Evolutionary conservation across 2,888 invertebrate genomes (phyloP).

Genomic region (Escarpia spicata): DNA sequence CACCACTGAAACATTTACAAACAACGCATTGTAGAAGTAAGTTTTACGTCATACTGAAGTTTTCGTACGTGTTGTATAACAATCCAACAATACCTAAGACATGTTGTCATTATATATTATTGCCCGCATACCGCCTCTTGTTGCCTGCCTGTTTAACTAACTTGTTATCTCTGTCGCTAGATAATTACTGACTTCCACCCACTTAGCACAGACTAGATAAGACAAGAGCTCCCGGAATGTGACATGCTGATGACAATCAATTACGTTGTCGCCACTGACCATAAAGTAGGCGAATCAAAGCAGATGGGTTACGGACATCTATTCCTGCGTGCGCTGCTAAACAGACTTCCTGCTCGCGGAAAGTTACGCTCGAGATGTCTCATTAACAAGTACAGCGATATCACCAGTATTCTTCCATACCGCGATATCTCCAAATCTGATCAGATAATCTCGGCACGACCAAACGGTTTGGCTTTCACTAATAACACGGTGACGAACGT

Average conservation of each 20-base stretch:
- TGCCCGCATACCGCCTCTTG: neutral
- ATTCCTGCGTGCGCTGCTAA: neutral
- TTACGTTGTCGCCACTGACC: neutral
- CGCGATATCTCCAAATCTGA: neutral
- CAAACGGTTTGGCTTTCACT: neutral
- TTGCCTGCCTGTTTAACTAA: constrained; percentile 10
- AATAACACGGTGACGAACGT: neutral
- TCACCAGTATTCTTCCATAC: neutral
- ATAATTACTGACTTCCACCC: neutral
- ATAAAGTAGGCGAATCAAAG: neutral
- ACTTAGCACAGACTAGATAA: neutral
- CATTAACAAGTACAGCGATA: neutral
- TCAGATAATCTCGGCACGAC: neutral
- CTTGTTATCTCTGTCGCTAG: neutral
- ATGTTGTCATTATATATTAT: neutral
- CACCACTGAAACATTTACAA: too few relatives aligned
- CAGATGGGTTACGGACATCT: neutral
- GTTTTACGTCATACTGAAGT: too few relatives aligned
- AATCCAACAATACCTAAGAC: neutral
- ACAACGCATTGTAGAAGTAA: too few relatives aligned
- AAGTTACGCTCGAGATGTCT: neutral
- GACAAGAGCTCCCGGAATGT: neutral
- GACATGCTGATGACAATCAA: neutral
- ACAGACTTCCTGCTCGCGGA: neutral
- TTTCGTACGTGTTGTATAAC: neutral